A percentile compares a stretch with the other conserved stretches of the same genome.
Conservation (phyloP, 2,113 vertebrate genomes). For the Axis porcinus region DNA sequence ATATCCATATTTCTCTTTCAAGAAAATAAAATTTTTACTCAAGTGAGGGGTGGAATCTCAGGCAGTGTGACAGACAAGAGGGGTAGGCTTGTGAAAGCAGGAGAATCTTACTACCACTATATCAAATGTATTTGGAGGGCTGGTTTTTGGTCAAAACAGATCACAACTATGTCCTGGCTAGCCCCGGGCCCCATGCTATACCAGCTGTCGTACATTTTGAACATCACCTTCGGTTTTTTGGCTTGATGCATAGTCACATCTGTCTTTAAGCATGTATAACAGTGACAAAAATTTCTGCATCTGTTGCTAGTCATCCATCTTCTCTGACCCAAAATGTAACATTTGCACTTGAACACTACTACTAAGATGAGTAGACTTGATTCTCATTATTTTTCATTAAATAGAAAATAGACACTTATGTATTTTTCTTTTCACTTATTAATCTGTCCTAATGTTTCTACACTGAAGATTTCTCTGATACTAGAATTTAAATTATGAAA, state of each 20-base stretch:
- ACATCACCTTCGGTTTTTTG: neutral
- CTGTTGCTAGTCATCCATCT: neutral
- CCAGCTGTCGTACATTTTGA: neutral
- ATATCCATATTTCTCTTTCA: neutral
- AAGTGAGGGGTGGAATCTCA: neutral
- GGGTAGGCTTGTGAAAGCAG: neutral
- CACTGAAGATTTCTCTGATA: conserved; percentile 60
- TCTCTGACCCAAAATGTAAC: neutral
- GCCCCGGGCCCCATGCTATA: neutral
- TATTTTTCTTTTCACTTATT: conserved; percentile 71
- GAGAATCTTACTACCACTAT: neutral
- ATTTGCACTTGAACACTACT: conserved; percentile 61
- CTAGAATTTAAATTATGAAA: conserved; percentile 67
- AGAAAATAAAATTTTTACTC: neutral
- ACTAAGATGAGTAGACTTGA: conserved; percentile 69
- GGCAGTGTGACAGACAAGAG: neutral
- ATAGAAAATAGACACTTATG: conserved; percentile 69
- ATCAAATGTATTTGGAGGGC: neutral
- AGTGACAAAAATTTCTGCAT: neutral
- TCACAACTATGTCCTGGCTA: neutral
- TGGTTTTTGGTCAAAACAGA: neutral
- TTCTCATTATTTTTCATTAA: conserved; percentile 77
- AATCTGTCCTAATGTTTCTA: conserved; percentile 39
- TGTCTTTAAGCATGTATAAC: neutral
- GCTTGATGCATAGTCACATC: neutral